These are phyloP conservation scores for Dioctria rufipes DNA, from an alignment of 2,888 invertebrate genomes.

Conservation along the genomic window DNA sequence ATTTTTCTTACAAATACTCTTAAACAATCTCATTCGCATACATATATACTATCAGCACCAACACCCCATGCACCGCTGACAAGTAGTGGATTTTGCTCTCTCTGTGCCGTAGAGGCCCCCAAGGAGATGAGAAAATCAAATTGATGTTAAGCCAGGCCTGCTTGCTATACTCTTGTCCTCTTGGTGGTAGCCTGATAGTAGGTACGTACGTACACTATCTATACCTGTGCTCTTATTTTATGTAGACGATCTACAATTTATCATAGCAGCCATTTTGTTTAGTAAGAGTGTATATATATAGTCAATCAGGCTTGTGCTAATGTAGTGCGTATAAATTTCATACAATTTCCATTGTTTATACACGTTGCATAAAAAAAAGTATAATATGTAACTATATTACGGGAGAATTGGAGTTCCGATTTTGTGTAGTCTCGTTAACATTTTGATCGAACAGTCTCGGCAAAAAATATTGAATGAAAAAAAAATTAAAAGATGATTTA, in stretches of 20 bases:
- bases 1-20: too few relatives aligned
- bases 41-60: too few relatives aligned
- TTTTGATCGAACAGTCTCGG: constrained; percentile 19
- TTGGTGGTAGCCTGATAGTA: too few relatives aligned
- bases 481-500: too few relatives aligned
- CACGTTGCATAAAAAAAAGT: constrained; percentile 20
- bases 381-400: background rate
- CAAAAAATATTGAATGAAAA: background rate
- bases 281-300: background rate
- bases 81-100: background rate
- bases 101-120: background rate
- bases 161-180: constrained; percentile 2
- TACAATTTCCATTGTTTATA: constrained; percentile 34
- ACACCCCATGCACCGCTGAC: background rate
- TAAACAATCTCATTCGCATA: too few relatives aligned
- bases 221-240: too few relatives aligned
- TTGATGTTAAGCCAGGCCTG: background rate
- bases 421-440: constrained; percentile 31
- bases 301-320: background rate
- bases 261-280: constrained; percentile 44
- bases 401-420: constrained; percentile 43
- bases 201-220: too few relatives aligned
- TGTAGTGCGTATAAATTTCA: constrained; percentile 2
- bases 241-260: constrained; percentile 17
- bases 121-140: background rate